Percentiles rank a stretch among this genome's conserved stretches.
These are phyloP conservation scores for Amorpha juglandis DNA, from an alignment of 2,888 invertebrate genomes.

Conservation along the genomic window DNA sequence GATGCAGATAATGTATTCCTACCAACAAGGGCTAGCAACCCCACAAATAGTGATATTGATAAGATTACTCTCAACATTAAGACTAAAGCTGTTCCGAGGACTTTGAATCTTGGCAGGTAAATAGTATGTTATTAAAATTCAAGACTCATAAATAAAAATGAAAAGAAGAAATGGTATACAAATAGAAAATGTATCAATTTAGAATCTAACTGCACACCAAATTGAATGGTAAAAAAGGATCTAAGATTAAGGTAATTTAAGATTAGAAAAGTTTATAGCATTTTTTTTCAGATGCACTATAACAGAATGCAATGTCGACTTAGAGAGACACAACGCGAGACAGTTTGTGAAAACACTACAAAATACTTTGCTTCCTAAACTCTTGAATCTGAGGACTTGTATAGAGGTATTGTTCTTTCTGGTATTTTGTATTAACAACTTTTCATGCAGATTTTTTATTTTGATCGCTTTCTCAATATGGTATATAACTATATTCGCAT, in stretches of 20 bases:
- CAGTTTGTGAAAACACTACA: constrained; percentile 92
- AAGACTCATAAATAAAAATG: background rate
- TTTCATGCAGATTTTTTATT: no score
- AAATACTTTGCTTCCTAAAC: constrained; percentile 89
- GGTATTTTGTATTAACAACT: background rate
- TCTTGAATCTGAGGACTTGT: constrained; percentile 90
- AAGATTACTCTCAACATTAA: constrained; percentile 53
- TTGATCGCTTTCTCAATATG: no score
- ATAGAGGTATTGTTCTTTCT: constrained; percentile 85
- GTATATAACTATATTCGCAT: no score
- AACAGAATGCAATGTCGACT: constrained; percentile 90
- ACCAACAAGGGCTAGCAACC: constrained; percentile 70
- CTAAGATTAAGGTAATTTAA: no score
- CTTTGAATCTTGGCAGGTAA: constrained; percentile 77
- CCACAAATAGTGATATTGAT: constrained; percentile 51
- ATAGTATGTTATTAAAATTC: background rate
- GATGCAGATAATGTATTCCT: constrained; percentile 80
- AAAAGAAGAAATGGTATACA: no score
- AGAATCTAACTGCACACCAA: background rate
- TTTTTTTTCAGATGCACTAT: constrained; percentile 68
- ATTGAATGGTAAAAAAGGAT: background rate
- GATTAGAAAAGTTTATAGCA: background rate
- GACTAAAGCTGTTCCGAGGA: constrained; percentile 72
- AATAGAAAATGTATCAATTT: background rate
- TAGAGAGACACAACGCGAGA: constrained; percentile 93